Percentiles rank a stretch among this genome's conserved stretches.
Conservation (phyloP, 2,888 invertebrate species). For the Drosophila anomalata region DNA sequence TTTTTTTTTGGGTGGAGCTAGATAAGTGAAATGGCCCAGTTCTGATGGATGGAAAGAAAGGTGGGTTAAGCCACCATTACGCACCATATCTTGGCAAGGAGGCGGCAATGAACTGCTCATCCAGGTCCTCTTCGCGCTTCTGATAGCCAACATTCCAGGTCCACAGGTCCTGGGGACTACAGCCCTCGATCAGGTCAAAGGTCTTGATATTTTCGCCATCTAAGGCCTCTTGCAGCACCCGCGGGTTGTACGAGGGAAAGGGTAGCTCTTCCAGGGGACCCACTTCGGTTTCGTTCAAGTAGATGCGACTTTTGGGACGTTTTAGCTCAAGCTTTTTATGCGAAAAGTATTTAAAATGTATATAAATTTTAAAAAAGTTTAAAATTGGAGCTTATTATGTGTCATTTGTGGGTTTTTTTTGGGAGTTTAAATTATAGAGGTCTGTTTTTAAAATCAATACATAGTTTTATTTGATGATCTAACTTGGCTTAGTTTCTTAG, state of each 20-base stretch:
- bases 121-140: slow-evolving; percentile 66
- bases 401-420: too few species aligned
- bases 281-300: slow-evolving; percentile 78
- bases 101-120: slow-evolving; percentile 65
- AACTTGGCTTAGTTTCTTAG: too few species aligned
- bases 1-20: slow-evolving; percentile 46
- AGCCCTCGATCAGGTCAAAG: slow-evolving; percentile 72
- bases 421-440: too few species aligned
- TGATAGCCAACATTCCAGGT: slow-evolving; percentile 79
- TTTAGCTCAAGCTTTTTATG: slow-evolving; percentile 75
- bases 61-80: slow-evolving; percentile 27
- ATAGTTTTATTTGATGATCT: too few species aligned
- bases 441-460: too few species aligned
- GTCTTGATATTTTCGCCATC: slow-evolving; percentile 70
- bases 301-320: slow-evolving; percentile 81
- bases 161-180: slow-evolving; percentile 71
- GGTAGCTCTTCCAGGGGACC: slow-evolving; percentile 66
- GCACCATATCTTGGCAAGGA: slow-evolving; percentile 71
- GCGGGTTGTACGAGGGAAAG: slow-evolving; percentile 80
- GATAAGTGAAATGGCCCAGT: slow-evolving; percentile 11
- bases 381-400: too few species aligned
- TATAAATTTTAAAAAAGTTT: too few species aligned
- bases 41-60: too few species aligned
- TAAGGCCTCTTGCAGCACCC: slow-evolving; percentile 78
- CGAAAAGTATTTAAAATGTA: background rate